phyloP scores from a whole-genome alignment of 2,797 vertebrate species.

The Staurois parvus region DNA sequence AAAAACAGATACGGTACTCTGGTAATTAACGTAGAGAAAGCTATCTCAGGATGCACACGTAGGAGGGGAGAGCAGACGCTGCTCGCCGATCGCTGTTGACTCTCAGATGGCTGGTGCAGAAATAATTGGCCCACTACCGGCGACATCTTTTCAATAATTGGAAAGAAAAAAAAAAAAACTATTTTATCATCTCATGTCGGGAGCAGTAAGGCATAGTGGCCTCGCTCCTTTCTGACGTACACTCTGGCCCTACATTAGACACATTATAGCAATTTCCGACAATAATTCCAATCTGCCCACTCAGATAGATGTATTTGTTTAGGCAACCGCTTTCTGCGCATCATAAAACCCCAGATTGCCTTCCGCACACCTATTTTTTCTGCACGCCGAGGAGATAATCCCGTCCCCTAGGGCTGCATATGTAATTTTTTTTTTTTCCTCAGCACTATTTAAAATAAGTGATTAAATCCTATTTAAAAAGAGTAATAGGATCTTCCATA shows the following conservation, averaged over 20 bases:
- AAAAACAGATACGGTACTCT: conserved; percentile 37
- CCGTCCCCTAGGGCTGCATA: conserved; percentile 49
- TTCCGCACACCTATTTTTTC: conserved; percentile 31
- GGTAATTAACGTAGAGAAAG: conserved; percentile 53
- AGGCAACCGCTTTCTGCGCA: conserved; percentile 27
- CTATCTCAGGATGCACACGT: conserved; percentile 47
- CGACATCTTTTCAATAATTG: conserved; percentile 53
- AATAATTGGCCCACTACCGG: conserved; percentile 67
- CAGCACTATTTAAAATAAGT: conserved; percentile 57
- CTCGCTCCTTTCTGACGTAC: conserved; percentile 45
- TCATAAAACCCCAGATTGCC: conserved; percentile 55
- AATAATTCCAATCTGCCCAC: not conserved
- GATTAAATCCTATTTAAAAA: conserved; percentile 61
- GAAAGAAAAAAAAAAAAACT: conserved; percentile 15
- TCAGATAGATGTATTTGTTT: conserved; percentile 43
- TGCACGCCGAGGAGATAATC: conserved; percentile 38
- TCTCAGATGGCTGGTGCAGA: conserved; percentile 53
- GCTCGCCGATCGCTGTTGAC: conserved; percentile 23
- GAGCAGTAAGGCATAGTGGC: not conserved
- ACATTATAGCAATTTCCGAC: conserved; percentile 31
- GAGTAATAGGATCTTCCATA: conserved; percentile 51
- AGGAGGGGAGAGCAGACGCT: conserved; percentile 27
- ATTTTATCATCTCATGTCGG: conserved; percentile 8
- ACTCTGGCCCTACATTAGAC: not conserved
- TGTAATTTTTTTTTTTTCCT: conserved; percentile 30